These are phyloP conservation scores for Drosophila merina DNA, from an alignment of 2,888 invertebrate genomes.

Conservation along the genomic window DNA sequence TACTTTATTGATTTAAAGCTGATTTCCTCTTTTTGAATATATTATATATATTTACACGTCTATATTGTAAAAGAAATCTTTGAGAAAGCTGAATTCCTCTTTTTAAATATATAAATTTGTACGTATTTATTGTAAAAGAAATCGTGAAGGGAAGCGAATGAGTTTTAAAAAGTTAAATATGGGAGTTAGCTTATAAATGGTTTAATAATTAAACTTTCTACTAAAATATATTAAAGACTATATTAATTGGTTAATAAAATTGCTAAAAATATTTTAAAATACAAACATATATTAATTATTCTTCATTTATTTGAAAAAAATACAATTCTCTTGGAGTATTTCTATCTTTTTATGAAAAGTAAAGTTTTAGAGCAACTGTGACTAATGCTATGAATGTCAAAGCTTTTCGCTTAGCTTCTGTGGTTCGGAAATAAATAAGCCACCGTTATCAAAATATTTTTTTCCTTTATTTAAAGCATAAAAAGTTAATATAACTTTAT, in stretches of 20 bases:
- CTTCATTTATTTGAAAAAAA: not conserved
- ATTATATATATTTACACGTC: too few species aligned
- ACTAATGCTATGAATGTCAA: slow-evolving; percentile 11
- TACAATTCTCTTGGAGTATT: not conserved
- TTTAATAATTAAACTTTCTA: too few species aligned
- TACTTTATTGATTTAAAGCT: not conserved
- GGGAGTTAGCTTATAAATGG: too few species aligned
- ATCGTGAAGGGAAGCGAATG: too few species aligned
- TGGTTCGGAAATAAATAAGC: not conserved
- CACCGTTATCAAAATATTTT: not conserved
- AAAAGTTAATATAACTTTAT: too few species aligned
- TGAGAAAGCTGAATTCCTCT: too few species aligned
- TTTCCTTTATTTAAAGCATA: not conserved
- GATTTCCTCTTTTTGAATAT: not conserved
- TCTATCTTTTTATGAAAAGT: not conserved
- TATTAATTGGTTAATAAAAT: not conserved
- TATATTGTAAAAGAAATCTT: too few species aligned
- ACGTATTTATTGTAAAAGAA: too few species aligned
- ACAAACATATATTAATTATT: not conserved
- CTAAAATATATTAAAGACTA: not conserved
- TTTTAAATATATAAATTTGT: too few species aligned
- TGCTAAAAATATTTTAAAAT: not conserved
- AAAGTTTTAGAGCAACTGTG: slow-evolving; percentile 23
- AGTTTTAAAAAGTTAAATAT: too few species aligned
- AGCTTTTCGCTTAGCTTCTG: slow-evolving; percentile 4